Base-by-base conservation (phyloP, 2,888 invertebrate species). In the Clivina fossor region DNA sequence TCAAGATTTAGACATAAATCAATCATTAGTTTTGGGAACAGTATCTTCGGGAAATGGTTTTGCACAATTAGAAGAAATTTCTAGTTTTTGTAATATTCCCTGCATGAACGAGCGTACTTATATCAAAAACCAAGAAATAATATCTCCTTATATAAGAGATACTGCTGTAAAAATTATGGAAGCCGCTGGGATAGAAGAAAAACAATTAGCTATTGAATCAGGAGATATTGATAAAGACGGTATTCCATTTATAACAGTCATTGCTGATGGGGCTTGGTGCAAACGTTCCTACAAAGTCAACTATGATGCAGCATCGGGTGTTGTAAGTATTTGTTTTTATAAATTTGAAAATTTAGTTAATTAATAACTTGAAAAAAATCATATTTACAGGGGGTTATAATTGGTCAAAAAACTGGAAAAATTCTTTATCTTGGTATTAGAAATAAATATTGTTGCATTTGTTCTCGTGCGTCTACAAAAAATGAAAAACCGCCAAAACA, bases 401-500 rank as follows among this genome's bases (percentile, higher is more conserved):
- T 50, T 20, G 38, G 38, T 2, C n/a, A 38, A 8, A 38, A 11
- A 18, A 50, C 49, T 8, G 37, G 37, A 16, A 48, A 48, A 20
- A 24, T 35, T 15, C 20, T 48, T 15, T 35, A n/a, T 33, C 22
- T 48, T 9, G 48, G 48, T 4, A 30, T 44, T 35, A 9, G 35
- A 11, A 48, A 48, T 35, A 35, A 33, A 20, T 48, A 48, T 35
- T 48, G 35, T 18, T 35, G 22, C 24, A 16, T 48, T 2, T 35
- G 47, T 33, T 19, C 32, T 2, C 47, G 47, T 20, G 44, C 44
- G 1, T 2, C 4, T 13, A 49, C 44, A 24, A 18, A 24, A 49
- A 53, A 59, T n/a, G 24, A 35, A 26, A 16, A 35, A 11, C 7
- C 32, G 1, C 9, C n/a, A 26, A 15, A 43, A 4, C 62, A 63